Base-by-base conservation (phyloP, 2,797 vertebrate species). In the Lindbergichthys nudifrons region DNA sequence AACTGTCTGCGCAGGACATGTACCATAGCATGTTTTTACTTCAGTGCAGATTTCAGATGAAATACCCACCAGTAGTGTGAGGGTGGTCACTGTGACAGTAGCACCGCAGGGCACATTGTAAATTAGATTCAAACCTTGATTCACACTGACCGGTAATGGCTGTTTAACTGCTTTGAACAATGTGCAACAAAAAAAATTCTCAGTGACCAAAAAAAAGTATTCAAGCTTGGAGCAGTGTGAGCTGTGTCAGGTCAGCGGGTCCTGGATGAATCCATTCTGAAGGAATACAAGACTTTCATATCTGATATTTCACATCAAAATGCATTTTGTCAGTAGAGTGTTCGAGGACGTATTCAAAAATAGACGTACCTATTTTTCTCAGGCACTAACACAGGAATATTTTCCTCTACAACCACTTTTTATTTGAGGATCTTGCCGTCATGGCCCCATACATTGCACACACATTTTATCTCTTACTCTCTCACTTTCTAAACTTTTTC, bases 401-500 rank as follows among this genome's bases (percentile, higher is more conserved):
- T n/a, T n/a, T n/a, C n/a, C n/a, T 30, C 5, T 46, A 60, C 46
- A 56, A 26, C 39, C 42, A 14, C 58, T 52, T 47, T 46, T 26
- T 26, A 26, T 26, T 26, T 54, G 46, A 65, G 18, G 43, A 70
- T 32, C 68, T 41, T 71, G 60, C 46, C 18, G n/a, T 79, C 52
- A 69, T 21, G 21, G 36, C 56, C 32, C 26, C 19, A 47, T 41
- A 32, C n/a, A 30, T 58, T 56, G 7, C 46, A 64, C 42, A 67
- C 63, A 54, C 52, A 68, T 62, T 66, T 48, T 10, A 26, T 42
- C 14, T 15, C 0, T 36, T 60, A 26, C 45, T 59, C 48, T 80
- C 68, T 65, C 12, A 3, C 51, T 65, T 64, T 60, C 47, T 5
- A 18, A 62, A 12, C 58, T 72, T 83, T 36, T 80, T 82, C 61